These are phyloP conservation scores for Triplophysa yarkandensis DNA, from an alignment of 2,797 vertebrate species.

Conservation along the genomic window DNA sequence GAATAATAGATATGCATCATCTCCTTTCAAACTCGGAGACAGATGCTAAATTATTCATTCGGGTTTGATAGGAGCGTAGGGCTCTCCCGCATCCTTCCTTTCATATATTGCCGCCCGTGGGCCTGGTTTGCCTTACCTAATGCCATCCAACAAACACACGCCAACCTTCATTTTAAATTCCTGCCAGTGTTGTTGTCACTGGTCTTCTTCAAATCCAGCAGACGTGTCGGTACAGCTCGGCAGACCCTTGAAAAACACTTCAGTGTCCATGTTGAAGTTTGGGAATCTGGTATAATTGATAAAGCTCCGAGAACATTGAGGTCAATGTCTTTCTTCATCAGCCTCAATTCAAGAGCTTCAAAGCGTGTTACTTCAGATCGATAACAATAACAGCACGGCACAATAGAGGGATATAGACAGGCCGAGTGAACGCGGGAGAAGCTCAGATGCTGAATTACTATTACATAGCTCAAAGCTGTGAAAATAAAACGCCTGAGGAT, in stretches of 20 bases:
- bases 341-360: conserved; percentile 10
- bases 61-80: conserved; percentile 27
- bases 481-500: conserved; percentile 10
- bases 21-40: conserved; percentile 40
- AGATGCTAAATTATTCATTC: conserved; percentile 53
- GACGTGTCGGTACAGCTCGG: background rate
- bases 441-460: conserved; percentile 19
- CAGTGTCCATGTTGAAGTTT: background rate
- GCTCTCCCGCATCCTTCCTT: conserved; percentile 14
- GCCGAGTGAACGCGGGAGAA: conserved; percentile 1
- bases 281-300: conserved; percentile 20
- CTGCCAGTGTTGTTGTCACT: background rate
- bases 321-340: conserved; percentile 23
- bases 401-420: conserved; percentile 25
- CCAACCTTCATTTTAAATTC: conserved; percentile 35
- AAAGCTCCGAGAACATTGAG: background rate
- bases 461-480: background rate
- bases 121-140: conserved; percentile 25
- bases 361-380: conserved; percentile 21
- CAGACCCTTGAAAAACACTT: conserved; percentile 21
- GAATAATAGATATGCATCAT: conserved; percentile 53
- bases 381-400: conserved; percentile 31
- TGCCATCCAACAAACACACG: conserved; percentile 38
- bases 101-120: conserved; percentile 37
- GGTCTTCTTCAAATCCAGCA: conserved; percentile 21